Evolutionary conservation across 2,888 invertebrate genomes (phyloP).

Genomic region (Tetanocera ferruginea): DNA sequence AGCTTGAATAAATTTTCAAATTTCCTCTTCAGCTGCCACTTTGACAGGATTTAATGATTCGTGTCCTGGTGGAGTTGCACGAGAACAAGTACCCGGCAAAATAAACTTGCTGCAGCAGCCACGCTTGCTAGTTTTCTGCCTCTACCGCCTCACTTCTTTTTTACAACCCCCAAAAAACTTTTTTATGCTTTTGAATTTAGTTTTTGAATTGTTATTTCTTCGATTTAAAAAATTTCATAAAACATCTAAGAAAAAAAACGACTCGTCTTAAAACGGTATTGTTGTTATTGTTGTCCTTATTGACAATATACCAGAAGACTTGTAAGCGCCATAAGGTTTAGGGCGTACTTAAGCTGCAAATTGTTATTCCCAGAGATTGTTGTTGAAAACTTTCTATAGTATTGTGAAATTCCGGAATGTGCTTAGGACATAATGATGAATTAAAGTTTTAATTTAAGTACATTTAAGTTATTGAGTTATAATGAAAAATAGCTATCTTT

Average conservation of each 20-base stretch:
- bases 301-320: conserved; percentile 9
- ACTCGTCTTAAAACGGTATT: neutral
- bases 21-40: conserved; percentile 21
- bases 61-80: conserved; percentile 5
- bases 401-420: too few relatives aligned
- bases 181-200: neutral
- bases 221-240: conserved; percentile 7
- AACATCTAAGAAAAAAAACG: neutral
- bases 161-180: neutral
- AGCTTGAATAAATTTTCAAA: conserved; percentile 16
- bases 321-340: neutral
- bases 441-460: neutral
- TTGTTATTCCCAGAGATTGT: neutral
- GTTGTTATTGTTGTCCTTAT: neutral
- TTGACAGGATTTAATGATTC: conserved; percentile 36
- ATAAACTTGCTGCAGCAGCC: neutral
- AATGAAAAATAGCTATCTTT: neutral
- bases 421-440: neutral
- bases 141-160: neutral
- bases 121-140: neutral
- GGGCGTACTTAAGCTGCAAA: neutral
- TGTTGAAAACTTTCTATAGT: neutral
- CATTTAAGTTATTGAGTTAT: neutral
- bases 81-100: neutral
- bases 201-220: conserved; percentile 30